Evolutionary conservation across 2,888 invertebrate species (phyloP).

Genomic region (Metalampra italica): DNA sequence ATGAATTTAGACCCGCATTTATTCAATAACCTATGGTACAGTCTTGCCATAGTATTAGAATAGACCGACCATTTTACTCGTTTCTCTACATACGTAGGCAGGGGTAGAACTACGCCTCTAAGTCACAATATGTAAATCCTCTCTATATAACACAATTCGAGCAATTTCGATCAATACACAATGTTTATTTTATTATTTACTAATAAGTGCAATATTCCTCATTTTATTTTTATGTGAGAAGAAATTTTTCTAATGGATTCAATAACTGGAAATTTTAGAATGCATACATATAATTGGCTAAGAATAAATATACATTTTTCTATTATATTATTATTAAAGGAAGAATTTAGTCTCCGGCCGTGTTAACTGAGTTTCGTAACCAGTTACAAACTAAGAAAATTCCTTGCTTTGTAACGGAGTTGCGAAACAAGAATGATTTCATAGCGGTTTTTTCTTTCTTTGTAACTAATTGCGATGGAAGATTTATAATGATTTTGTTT

Average conservation of each 20-base stretch:
- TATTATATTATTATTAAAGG: no score
- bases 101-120: background rate
- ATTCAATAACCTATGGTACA: background rate
- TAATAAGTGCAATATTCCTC: constrained; percentile 1
- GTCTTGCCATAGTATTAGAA: constrained; percentile 1
- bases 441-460: no score
- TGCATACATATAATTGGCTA: background rate
- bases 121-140: background rate
- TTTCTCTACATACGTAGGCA: background rate
- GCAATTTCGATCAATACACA: background rate
- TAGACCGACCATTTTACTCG: background rate
- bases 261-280: background rate
- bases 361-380: no score
- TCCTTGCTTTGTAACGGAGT: no score
- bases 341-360: no score
- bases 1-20: background rate
- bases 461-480: no score
- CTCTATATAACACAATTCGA: constrained; percentile 1
- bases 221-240: background rate
- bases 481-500: no score
- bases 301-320: background rate
- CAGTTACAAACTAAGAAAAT: no score
- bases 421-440: no score
- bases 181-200: background rate
- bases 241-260: background rate